Conservation (phyloP, 2,797 vertebrate genomes). For the Hyperoplus lanceolatus region DNA sequence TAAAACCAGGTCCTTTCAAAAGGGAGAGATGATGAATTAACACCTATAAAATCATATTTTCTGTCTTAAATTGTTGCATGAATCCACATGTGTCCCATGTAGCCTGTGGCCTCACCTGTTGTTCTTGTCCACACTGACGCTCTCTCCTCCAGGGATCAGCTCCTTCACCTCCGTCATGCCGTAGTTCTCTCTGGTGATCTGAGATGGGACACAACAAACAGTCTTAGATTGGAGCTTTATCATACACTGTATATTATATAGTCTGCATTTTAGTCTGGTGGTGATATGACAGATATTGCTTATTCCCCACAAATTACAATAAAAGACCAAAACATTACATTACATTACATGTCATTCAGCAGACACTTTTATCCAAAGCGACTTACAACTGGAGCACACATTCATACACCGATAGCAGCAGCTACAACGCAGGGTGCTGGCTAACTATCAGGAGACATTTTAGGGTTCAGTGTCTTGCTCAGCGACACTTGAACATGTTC, state of each 20-base stretch:
- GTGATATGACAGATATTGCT: neutral
- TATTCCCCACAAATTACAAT: neutral
- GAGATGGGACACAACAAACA: constrained; percentile 11
- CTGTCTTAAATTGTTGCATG: too few relatives aligned
- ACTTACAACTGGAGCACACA: too few relatives aligned
- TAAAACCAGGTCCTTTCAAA: constrained; percentile 16
- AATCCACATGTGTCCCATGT: neutral
- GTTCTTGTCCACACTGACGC: constrained; percentile 88
- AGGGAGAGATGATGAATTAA: neutral
- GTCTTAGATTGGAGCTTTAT: neutral
- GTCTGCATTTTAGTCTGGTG: too few relatives aligned
- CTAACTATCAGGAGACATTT: too few relatives aligned
- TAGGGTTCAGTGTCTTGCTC: neutral
- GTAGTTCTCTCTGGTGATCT: constrained; percentile 97
- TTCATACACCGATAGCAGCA: too few relatives aligned
- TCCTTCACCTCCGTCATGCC: constrained; percentile 93
- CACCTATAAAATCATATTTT: constrained; percentile 7
- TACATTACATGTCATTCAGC: neutral
- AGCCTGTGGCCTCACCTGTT: constrained; percentile 87
- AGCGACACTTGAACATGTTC: too few relatives aligned
- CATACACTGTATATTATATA: neutral
- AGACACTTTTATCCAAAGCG: too few relatives aligned
- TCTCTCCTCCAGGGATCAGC: constrained; percentile 92
- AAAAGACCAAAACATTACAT: constrained; percentile 2
- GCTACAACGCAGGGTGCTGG: too few relatives aligned